Percentiles rank a stretch among this genome's conserved stretches.
These are phyloP conservation scores for Microtus montanus DNA, from an alignment of 2,113 vertebrate species.

Conservation along the genomic window DNA sequence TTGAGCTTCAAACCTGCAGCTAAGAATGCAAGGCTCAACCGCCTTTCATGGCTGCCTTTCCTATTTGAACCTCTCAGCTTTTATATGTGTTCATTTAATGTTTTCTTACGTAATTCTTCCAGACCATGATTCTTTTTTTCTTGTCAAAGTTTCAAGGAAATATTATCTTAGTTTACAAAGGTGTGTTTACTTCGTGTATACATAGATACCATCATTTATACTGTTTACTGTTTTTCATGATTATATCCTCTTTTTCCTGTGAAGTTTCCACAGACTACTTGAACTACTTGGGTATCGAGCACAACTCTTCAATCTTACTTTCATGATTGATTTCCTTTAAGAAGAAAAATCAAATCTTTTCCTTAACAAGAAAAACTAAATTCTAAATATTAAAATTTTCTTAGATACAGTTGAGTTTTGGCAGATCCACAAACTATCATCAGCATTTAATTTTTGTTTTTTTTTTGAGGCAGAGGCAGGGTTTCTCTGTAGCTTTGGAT, in stretches of 20 bases:
- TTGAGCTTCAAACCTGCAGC: background rate
- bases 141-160: constrained; percentile 15
- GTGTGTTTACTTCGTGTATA: background rate
- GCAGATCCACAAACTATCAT: background rate
- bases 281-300: background rate
- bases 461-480: too few species aligned
- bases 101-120: constrained; percentile 36
- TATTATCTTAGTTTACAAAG: background rate
- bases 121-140: background rate
- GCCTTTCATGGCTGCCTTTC: background rate
- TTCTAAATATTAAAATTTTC: constrained; percentile 38
- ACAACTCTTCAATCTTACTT: constrained; percentile 16
- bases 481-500: too few species aligned
- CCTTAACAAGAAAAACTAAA: constrained; percentile 43
- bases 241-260: background rate
- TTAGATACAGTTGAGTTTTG: background rate
- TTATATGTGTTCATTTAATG: background rate
- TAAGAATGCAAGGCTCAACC: background rate
- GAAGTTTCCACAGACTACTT: background rate
- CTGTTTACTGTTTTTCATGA: constrained; percentile 21
- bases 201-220: background rate
- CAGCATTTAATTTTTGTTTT: background rate
- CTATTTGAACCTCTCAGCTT: background rate
- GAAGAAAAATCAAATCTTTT: constrained; percentile 40
- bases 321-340: background rate